A percentile compares a stretch with the other conserved stretches of the same genome.
Evolutionary conservation across 2,797 vertebrate genomes (phyloP).

Genomic region (Novumbra hubbsi): DNA sequence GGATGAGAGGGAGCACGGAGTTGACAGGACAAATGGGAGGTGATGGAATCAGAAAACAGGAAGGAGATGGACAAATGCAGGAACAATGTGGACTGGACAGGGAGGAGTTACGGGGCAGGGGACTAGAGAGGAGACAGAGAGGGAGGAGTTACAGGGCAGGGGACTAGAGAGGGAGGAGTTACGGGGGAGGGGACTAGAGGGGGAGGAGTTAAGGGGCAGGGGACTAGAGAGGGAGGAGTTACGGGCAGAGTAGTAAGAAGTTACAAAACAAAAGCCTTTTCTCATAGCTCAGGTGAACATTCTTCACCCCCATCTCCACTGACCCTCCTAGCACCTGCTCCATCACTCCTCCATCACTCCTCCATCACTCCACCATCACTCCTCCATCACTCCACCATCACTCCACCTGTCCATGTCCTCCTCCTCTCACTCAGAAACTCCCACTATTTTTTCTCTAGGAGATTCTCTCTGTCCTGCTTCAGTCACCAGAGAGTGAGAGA

Average conservation of each 20-base stretch:
- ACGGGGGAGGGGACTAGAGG: neutral
- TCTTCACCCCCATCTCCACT: neutral
- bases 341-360: constrained; percentile 14
- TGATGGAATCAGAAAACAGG: constrained; percentile 32
- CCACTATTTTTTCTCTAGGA: constrained; percentile 33
- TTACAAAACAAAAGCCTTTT: neutral
- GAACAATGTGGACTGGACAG: neutral
- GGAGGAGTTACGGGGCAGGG: neutral
- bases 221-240: constrained; percentile 1
- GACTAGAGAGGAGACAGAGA: neutral
- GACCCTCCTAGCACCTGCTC: neutral
- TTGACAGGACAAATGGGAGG: constrained; percentile 25
- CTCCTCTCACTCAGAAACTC: constrained; percentile 21
- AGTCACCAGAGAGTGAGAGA: constrained; percentile 36
- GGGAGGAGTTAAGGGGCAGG: neutral
- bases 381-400: neutral
- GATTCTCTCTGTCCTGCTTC: constrained; percentile 49
- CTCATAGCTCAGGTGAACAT: neutral
- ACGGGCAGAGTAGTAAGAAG: neutral
- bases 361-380: neutral
- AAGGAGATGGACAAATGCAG: neutral
- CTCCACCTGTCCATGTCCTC: constrained; percentile 28
- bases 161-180: neutral
- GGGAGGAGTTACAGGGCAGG: neutral
- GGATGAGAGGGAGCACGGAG: neutral